Conservation (phyloP, 2,797 vertebrate species). For the Trachurus trachurus region DNA sequence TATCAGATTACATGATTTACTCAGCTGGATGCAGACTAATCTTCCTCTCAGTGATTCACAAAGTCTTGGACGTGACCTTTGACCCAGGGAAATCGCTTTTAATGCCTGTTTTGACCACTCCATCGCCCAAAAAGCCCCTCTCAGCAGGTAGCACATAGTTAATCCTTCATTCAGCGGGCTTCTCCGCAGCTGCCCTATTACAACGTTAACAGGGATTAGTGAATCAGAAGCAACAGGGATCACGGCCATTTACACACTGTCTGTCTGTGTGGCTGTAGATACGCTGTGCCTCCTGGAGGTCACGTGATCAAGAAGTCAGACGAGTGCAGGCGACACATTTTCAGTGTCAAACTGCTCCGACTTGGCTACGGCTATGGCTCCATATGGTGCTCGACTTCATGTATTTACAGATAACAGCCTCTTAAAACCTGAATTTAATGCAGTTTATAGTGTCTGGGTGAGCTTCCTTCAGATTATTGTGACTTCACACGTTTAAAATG, state of each 20-base stretch:
- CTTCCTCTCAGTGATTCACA: constrained; percentile 46
- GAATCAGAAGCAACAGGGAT: constrained; percentile 33
- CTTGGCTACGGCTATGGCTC: neutral
- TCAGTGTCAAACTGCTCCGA: neutral
- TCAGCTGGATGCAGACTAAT: constrained; percentile 56
- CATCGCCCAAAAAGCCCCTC: constrained; percentile 21
- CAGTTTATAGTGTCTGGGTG: neutral
- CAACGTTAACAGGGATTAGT: constrained; percentile 53
- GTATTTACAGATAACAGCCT: neutral
- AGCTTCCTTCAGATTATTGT: neutral
- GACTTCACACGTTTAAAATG: neutral
- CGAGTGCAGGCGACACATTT: neutral
- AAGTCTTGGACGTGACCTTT: constrained; percentile 29
- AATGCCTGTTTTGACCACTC: constrained; percentile 35
- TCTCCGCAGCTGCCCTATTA: constrained; percentile 39
- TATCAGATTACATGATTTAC: constrained; percentile 69
- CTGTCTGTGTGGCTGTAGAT: constrained; percentile 33
- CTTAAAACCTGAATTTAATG: neutral
- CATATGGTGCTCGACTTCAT: neutral
- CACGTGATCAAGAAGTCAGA: constrained; percentile 26
- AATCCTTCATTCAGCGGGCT: constrained; percentile 33
- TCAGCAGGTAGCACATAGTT: constrained; percentile 55
- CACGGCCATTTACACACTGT: constrained; percentile 32
- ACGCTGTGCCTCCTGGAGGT: constrained; percentile 5
- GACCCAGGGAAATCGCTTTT: constrained; percentile 28